Evolutionary conservation across 2,888 invertebrate species (phyloP).

Genomic region (Pecten maximus): DNA sequence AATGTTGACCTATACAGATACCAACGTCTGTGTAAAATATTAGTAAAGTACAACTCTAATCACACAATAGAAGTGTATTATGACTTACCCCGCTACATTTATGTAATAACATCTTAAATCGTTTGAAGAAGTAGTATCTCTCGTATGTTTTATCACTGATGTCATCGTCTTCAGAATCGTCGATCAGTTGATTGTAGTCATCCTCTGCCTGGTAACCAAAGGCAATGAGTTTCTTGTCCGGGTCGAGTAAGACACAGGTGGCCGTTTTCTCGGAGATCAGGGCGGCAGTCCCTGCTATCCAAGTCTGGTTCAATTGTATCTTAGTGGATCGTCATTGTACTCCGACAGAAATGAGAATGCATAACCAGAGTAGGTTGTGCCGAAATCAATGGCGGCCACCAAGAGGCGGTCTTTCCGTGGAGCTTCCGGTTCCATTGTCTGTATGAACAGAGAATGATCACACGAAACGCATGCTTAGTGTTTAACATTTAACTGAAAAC

Average conservation of each 20-base stretch:
- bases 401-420: constrained; percentile 19
- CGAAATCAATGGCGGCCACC: constrained; percentile 63
- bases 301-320: constrained; percentile 55
- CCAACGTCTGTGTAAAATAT: too few relatives aligned
- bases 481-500: too few relatives aligned
- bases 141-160: not conserved
- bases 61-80: too few relatives aligned
- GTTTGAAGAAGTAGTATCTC: not conserved
- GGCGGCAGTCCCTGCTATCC: constrained; percentile 57
- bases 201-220: not conserved
- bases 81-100: not conserved
- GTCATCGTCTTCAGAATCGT: not conserved
- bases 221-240: not conserved
- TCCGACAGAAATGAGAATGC: constrained; percentile 58
- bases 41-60: too few relatives aligned
- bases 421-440: not conserved
- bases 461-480: too few relatives aligned
- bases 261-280: constrained; percentile 45
- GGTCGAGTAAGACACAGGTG: not conserved
- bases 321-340: constrained; percentile 54
- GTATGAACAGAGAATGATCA: not conserved
- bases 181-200: not conserved
- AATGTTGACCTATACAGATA: too few relatives aligned
- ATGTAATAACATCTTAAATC: not conserved
- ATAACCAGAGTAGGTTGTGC: constrained; percentile 61